phyloP scores from a whole-genome alignment of 2,113 vertebrate species.

The Tympanuchus pallidicinctus region DNA sequence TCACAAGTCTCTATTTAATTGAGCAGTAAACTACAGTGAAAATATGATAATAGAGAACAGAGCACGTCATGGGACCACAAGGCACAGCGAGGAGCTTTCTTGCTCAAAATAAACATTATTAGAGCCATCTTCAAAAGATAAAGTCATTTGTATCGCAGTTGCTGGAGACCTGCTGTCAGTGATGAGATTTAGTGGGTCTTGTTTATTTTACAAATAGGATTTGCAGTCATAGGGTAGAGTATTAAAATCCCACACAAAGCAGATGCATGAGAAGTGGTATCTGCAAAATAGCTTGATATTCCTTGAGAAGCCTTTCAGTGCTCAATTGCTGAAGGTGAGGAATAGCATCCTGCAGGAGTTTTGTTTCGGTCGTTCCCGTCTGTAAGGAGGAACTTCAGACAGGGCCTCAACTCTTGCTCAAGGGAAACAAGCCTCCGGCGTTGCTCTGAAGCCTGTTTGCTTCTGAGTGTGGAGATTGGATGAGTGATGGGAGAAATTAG shows the following conservation, averaged over 20 bases:
- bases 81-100: neutral
- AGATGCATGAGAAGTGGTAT: neutral
- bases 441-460: neutral
- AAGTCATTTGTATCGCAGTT: neutral
- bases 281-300: fast-evolving
- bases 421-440: neutral
- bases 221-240: neutral
- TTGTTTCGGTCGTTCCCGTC: neutral
- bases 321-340: neutral
- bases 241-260: conserved; percentile 18
- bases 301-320: neutral
- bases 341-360: neutral
- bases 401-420: neutral
- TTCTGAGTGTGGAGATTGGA: neutral
- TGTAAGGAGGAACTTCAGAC: neutral
- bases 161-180: neutral
- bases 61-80: neutral
- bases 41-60: neutral
- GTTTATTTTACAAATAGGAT: conserved; percentile 11
- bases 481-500: conserved; percentile 26
- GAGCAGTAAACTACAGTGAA: neutral
- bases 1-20: neutral
- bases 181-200: neutral
- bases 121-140: neutral
- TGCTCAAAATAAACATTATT: neutral